Percentiles rank a stretch among this genome's conserved stretches.
These are phyloP conservation scores for Bradysia coprophila DNA, from an alignment of 1,140 invertebrate genomes.

Conservation along the genomic window DNA sequence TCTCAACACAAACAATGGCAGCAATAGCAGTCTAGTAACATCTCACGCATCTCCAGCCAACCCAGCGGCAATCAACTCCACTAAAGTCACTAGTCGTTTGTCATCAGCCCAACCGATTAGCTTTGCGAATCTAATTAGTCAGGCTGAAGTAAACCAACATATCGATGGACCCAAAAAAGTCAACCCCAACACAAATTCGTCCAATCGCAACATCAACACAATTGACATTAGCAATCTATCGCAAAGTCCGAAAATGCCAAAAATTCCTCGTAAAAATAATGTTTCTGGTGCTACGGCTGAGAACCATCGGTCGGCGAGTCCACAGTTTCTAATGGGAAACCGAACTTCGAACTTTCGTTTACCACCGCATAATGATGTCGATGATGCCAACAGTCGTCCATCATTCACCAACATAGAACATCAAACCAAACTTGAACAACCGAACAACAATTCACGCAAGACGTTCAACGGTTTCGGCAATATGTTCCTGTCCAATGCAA, in stretches of 20 bases:
- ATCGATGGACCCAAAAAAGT: neutral
- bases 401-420: too few species aligned
- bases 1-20: neutral
- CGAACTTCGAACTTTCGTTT: too few species aligned
- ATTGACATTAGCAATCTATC: neutral
- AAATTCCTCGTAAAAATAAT: neutral
- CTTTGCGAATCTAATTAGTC: neutral
- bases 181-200: neutral
- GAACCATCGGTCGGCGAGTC: too few species aligned
- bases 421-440: too few species aligned
- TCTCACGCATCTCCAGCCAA: too few species aligned
- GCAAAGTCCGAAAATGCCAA: neutral
- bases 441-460: too few species aligned
- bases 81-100: neutral
- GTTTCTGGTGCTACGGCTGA: neutral
- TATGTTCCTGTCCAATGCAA: too few species aligned
- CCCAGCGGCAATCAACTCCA: neutral
- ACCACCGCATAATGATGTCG: too few species aligned
- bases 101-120: neutral
- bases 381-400: too few species aligned
- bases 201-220: neutral
- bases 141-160: neutral
- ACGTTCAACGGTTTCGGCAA: too few species aligned
- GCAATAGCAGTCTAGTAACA: neutral
- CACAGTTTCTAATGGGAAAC: too few species aligned